A percentile compares a stretch with the other conserved stretches of the same genome.
phyloP scores from a whole-genome alignment of 2,113 vertebrate species.

The Actenoides lindsayi region DNA sequence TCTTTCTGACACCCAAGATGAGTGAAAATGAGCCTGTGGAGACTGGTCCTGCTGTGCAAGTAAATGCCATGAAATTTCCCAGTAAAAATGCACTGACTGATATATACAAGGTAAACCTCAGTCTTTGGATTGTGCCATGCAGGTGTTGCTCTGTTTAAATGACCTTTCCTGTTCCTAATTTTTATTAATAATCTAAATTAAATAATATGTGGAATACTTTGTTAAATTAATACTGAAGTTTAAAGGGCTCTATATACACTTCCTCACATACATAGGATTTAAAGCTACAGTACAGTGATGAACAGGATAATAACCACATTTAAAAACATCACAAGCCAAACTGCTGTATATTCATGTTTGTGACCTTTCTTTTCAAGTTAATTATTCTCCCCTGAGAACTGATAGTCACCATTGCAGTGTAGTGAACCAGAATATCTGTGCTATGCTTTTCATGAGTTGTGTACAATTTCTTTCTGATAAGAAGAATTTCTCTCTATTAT shows the following conservation, averaged over 20 bases:
- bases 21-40: constrained; percentile 80
- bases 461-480: background rate
- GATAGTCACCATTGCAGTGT: background rate
- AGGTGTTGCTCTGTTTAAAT: background rate
- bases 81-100: constrained; percentile 91
- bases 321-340: background rate
- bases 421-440: background rate
- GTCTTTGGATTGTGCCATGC: background rate
- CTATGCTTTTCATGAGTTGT: background rate
- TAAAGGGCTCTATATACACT: background rate
- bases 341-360: background rate
- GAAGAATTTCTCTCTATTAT: background rate
- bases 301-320: background rate
- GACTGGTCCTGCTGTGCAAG: constrained; percentile 85
- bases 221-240: background rate
- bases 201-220: background rate
- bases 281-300: background rate
- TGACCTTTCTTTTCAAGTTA: background rate
- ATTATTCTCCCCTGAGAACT: background rate
- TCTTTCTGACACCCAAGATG: constrained; percentile 86
- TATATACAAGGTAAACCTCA: constrained; percentile 90
- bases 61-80: constrained; percentile 93
- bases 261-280: background rate
- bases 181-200: background rate
- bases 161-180: background rate